Evolutionary conservation across 2,888 invertebrate species (phyloP), one percentile per base, ranked within the genome.

Genomic region (Tiphia femorata): DNA sequence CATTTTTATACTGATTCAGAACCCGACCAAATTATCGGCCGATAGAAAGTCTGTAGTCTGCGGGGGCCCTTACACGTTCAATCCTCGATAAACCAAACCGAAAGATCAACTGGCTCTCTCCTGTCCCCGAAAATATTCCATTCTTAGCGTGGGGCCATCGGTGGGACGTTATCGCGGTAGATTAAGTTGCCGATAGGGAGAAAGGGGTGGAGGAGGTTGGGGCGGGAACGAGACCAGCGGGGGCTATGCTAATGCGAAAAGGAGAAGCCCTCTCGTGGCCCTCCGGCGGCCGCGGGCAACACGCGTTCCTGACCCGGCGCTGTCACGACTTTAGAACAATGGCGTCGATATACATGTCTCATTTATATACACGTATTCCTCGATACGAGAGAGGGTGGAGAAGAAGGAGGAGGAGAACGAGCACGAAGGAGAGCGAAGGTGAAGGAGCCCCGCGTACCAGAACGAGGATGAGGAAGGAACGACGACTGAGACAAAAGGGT

Each of bases 281-380:
- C 50, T 55, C 49, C 53, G 53, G 37, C 49, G 53, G 16, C 42
- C 20, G 58, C 60, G 63, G 60, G 62, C 69, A 75, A 79, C 80
- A 79, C 79, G 80, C 79, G 80, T 81, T 80, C 79, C 79, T 81
- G 80, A 81, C 80, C 79, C 73, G 71, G 64, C 75, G 75, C 79
- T 80, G 80, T 81, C 81, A 81, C 80, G 81, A 81, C 78, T 81
- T 73, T 75, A 73, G 77, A 77, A 78, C 78, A 78, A 78, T 78
- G 78, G 78, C 78, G 78, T 76, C 78, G 78, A 78, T 78, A 78
- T 77, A 78, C 76, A 77, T 78, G 77, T 78, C 78, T 77, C 78
- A 78, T 78, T 78, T 77, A 77, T 78, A 78, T 69, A 69, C 69
- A 76, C 72, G 73, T 72, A 67, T 70, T 72, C 65, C 65, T 60